Evolutionary conservation across 2,888 invertebrate genomes (phyloP), one percentile per base, ranked within the genome.

Genomic region (Labia minor): DNA sequence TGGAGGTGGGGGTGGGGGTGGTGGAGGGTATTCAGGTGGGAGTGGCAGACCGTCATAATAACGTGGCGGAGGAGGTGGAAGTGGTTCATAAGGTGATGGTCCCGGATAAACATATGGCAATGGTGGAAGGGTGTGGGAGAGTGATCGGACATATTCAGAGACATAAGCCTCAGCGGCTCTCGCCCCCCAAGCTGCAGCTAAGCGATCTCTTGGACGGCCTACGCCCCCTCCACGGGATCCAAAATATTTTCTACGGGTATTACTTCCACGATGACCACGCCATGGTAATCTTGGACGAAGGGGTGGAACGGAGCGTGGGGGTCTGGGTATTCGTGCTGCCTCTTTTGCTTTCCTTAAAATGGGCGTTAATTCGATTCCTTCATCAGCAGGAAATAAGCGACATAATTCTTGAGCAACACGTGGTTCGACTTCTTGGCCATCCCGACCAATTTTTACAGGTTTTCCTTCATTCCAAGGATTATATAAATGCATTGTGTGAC

Each of bases 381-480:
- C 90, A 78, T 98, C 98, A 78, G 93, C 89, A 1, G 95, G 90
- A 78, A 98, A 98, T 63, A 97, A 80, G 69, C 95, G 86, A 76
- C 95, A 98, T 68, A 98, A 80, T 77, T 95, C 94, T 77, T 94
- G 93, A 18, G 95, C 98, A 66, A 95, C 92, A 77, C 91, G 86
- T 1, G 96, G 95, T 77, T 97, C 97, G 72, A 98, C 94, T 83
- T 97, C 97, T 83, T 97, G 90, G 0, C 98, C 98, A 81, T 98
- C 98, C 70, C 98, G 84, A n/a, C 96, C 98, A 74, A 98, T 97
- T 83, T 98, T 98, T 0, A 98, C 97, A 67, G 96, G 95, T 79
- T 96, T 96, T 63, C 95, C 93, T 76, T 97, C 96, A 81, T 98
- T 98, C 95, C 96, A 98, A 3, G 94, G 90, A 80, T 98, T 98